Evolutionary conservation across 2,888 invertebrate genomes (phyloP).

Genomic region (Periphyllus acericola): DNA sequence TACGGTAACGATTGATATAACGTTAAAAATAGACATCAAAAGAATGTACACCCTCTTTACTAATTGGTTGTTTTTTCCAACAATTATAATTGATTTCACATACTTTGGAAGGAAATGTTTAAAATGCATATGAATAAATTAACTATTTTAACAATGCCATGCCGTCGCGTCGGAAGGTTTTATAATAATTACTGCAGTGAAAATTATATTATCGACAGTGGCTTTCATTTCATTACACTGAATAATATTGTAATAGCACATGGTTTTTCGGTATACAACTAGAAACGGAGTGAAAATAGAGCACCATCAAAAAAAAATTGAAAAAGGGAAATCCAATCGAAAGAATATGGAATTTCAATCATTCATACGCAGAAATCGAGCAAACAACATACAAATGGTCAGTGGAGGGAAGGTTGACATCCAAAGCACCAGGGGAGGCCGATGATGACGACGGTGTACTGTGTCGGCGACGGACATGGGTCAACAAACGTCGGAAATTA

Average conservation of each 20-base stretch:
- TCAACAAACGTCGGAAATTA: constrained; percentile 47
- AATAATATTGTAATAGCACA: neutral
- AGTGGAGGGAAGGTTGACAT: neutral
- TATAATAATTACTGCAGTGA: neutral
- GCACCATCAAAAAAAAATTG: too few relatives aligned
- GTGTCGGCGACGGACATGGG: neutral
- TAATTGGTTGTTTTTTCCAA: constrained; percentile 28
- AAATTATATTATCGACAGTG: neutral
- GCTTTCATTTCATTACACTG: neutral
- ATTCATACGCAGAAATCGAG: neutral
- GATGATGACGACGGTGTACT: neutral
- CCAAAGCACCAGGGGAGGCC: neutral
- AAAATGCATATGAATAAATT: neutral
- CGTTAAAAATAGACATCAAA: constrained; percentile 34
- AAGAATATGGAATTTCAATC: constrained; percentile 3
- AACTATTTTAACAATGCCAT: neutral
- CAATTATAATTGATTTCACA: constrained; percentile 10
- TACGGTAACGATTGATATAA: constrained; percentile 30
- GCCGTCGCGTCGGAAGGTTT: neutral
- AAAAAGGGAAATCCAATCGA: neutral
- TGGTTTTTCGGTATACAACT: neutral
- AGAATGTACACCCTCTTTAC: neutral
- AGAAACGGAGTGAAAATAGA: neutral
- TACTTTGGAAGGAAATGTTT: neutral
- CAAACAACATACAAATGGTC: neutral